Conservation (phyloP, 64 coral and sea anemone species). For the Orbicella faveolata region DNA sequence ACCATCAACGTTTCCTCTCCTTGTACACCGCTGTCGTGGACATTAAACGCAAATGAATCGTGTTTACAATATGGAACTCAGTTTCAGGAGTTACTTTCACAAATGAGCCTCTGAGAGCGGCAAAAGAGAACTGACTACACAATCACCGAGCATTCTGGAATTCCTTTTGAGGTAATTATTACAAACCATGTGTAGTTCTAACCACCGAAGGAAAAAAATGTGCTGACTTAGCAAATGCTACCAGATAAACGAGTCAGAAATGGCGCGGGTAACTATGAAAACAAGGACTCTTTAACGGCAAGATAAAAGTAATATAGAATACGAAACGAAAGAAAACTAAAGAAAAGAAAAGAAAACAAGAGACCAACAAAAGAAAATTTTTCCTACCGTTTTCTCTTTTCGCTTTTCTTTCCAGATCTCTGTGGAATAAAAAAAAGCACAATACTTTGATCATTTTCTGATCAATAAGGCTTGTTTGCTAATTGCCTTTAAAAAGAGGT, state of each 20-base stretch:
- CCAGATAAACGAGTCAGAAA: too few species aligned
- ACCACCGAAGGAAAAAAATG: too few species aligned
- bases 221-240: too few species aligned
- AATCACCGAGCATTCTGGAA: too few species aligned
- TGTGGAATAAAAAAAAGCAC: not conserved
- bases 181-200: too few species aligned
- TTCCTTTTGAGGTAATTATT: too few species aligned
- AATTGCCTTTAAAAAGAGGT: too few species aligned
- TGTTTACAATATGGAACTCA: too few species aligned
- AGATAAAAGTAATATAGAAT: not conserved
- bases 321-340: not conserved
- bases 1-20: constrained; percentile 65
- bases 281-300: too few species aligned
- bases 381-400: constrained; percentile 47
- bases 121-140: not conserved
- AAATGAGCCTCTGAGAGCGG: not conserved
- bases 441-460: not conserved
- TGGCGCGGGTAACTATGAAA: too few species aligned
- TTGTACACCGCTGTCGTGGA: constrained; percentile 14
- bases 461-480: not conserved
- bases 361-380: not conserved
- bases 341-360: not conserved
- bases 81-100: not conserved
- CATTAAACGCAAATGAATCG: not conserved
- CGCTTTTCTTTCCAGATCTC: constrained; percentile 37